Conservation (phyloP, 2,888 invertebrate genomes). For the Ephialtes manifestator region DNA sequence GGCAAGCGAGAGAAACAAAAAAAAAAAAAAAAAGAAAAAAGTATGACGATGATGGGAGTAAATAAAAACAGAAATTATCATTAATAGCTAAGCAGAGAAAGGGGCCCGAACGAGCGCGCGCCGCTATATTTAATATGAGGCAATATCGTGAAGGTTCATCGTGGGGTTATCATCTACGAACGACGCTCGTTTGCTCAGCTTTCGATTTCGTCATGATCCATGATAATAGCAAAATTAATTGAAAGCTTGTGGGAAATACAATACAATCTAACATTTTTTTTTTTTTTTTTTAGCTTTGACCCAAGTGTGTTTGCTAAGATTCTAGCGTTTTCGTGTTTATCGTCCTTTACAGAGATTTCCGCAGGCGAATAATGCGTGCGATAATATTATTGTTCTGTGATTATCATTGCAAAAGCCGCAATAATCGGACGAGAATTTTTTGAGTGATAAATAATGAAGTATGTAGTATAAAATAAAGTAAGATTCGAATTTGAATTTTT, state of each 20-base stretch:
- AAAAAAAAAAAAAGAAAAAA: too few species aligned
- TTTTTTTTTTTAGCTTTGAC: background rate
- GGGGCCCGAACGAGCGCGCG: background rate
- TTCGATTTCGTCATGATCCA: conserved; percentile 20
- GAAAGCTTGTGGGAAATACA: conserved; percentile 5
- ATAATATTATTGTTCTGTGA: conserved; percentile 3
- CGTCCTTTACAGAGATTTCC: background rate
- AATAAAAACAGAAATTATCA: conserved; percentile 50
- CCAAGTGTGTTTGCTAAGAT: background rate
- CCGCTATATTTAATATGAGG: background rate
- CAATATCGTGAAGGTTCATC: conserved; percentile 23
- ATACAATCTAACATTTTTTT: background rate
- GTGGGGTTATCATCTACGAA: conserved; percentile 52
- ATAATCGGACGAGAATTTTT: background rate
- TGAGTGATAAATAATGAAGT: too few species aligned
- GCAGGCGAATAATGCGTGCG: background rate
- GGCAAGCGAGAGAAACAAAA: conserved; percentile 15
- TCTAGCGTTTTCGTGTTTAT: background rate
- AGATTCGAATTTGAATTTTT: too few species aligned
- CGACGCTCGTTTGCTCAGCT: background rate
- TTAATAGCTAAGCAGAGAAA: conserved; percentile 28
- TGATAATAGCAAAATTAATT: background rate
- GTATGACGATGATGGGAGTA: conserved; percentile 3
- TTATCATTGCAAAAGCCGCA: background rate
- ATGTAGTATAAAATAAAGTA: too few species aligned